A percentile compares a stretch with the other conserved stretches of the same genome.
Conservation (phyloP, 2,113 vertebrate genomes). For the Benthochromis sp. region DNA sequence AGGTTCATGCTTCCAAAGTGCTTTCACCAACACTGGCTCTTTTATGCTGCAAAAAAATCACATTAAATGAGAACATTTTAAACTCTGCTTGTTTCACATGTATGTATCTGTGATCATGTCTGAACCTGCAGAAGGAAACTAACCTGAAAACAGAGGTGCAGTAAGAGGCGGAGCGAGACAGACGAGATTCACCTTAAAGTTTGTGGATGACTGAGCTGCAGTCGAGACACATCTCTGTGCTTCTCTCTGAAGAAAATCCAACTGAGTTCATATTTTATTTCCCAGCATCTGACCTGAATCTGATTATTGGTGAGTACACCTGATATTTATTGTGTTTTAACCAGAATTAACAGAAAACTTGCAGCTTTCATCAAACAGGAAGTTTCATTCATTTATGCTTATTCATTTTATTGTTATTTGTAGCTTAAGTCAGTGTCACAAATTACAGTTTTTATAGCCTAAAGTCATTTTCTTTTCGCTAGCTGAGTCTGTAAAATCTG, state of each 20-base stretch:
- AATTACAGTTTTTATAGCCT: background rate
- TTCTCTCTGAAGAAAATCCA: background rate
- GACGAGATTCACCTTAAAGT: background rate
- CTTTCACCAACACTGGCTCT: no score
- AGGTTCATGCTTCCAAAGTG: no score
- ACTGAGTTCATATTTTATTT: background rate
- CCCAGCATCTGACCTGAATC: accelerated
- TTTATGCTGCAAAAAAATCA: no score
- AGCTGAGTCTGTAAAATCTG: background rate
- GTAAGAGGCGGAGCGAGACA: background rate
- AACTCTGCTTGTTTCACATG: no score
- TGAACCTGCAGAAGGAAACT: background rate
- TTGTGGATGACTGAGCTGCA: background rate
- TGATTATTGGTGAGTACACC: background rate
- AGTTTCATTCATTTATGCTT: accelerated
- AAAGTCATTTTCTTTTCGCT: accelerated
- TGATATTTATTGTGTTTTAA: background rate
- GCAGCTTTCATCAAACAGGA: background rate
- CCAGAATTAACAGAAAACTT: background rate
- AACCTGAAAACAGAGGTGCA: background rate
- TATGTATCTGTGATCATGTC: accelerated
- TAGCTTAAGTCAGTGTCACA: accelerated
- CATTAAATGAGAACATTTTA: no score
- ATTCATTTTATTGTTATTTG: background rate
- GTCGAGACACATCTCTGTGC: background rate